Evolutionary conservation across 2,888 invertebrate genomes (phyloP).

Genomic region (Enchytraeus crypticus): DNA sequence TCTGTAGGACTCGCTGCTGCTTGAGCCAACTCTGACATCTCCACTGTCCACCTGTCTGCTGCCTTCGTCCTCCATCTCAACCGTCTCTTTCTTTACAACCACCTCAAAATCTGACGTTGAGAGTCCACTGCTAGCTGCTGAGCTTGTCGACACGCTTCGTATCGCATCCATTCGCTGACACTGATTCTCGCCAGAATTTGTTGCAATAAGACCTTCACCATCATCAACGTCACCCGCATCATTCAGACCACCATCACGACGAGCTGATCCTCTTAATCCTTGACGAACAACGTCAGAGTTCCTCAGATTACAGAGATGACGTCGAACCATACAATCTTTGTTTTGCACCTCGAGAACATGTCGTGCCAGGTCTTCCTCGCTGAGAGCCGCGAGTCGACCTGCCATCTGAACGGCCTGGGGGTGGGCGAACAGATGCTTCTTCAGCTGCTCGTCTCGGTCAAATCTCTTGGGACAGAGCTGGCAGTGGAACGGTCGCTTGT

Average conservation of each 20-base stretch:
- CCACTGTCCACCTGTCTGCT: neutral
- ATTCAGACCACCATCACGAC: neutral
- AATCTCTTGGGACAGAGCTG: constrained; percentile 35
- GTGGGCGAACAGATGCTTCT: constrained; percentile 37
- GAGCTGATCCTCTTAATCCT: neutral
- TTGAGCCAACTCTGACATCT: neutral
- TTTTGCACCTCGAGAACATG: constrained; percentile 34
- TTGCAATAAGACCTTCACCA: neutral
- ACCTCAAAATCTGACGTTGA: constrained; percentile 14
- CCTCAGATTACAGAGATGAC: too few species aligned
- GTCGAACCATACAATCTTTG: too few species aligned
- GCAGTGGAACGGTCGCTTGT: constrained; percentile 36
- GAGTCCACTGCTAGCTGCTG: constrained; percentile 15
- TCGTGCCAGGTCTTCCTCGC: constrained; percentile 31
- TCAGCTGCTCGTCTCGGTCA: constrained; percentile 36
- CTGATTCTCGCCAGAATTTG: neutral
- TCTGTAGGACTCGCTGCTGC: neutral
- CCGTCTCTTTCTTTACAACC: constrained; percentile 22
- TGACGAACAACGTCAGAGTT: too few species aligned
- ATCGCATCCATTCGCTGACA: constrained; percentile 30
- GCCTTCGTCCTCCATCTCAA: constrained; percentile 17
- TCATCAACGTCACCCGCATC: neutral
- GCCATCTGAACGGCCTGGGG: constrained; percentile 33
- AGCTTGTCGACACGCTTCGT: constrained; percentile 30
- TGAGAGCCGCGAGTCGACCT: constrained; percentile 31